Evolutionary conservation across 1,140 invertebrate genomes (phyloP).

Genomic region (Olivierus martensii): DNA sequence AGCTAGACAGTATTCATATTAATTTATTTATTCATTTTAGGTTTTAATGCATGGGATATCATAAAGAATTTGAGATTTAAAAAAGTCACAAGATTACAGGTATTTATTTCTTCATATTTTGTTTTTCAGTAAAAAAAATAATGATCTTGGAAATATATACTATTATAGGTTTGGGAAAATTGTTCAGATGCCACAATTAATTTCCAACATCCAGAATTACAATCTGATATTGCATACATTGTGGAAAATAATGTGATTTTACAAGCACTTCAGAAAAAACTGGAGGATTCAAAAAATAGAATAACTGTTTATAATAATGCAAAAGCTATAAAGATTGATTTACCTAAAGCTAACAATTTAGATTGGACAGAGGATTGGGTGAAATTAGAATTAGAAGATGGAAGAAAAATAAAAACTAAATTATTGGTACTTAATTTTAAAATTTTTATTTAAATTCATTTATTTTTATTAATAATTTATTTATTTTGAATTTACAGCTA

Average conservation of each 20-base stretch:
- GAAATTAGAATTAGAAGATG: slow-evolving; percentile 30
- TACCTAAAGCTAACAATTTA: background rate
- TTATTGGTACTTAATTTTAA: slow-evolving; percentile 39
- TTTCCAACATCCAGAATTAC: slow-evolving; percentile 57
- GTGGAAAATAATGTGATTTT: slow-evolving; percentile 87
- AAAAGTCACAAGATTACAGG: slow-evolving; percentile 72
- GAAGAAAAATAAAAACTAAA: slow-evolving; percentile 29
- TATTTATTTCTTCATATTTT: slow-evolving; percentile 29
- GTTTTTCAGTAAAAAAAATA: no score
- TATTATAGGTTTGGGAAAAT: slow-evolving; percentile 79
- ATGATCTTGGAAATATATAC: no score
- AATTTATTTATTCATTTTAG: no score
- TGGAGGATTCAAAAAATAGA: slow-evolving; percentile 41
- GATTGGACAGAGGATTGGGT: slow-evolving; percentile 20
- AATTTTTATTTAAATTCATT: no score
- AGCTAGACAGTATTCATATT: no score
- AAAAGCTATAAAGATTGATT: slow-evolving; percentile 1
- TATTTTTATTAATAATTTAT: no score
- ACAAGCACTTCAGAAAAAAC: slow-evolving; percentile 38
- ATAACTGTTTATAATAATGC: slow-evolving; percentile 22
- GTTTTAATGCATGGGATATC: slow-evolving; percentile 67
- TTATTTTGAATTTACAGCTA: no score
- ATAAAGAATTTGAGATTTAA: slow-evolving; percentile 51
- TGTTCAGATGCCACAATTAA: slow-evolving; percentile 73
- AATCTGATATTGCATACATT: slow-evolving; percentile 67